phyloP scores from a whole-genome alignment of 2,113 vertebrate genomes.

The Takifugu flavidus region DNA sequence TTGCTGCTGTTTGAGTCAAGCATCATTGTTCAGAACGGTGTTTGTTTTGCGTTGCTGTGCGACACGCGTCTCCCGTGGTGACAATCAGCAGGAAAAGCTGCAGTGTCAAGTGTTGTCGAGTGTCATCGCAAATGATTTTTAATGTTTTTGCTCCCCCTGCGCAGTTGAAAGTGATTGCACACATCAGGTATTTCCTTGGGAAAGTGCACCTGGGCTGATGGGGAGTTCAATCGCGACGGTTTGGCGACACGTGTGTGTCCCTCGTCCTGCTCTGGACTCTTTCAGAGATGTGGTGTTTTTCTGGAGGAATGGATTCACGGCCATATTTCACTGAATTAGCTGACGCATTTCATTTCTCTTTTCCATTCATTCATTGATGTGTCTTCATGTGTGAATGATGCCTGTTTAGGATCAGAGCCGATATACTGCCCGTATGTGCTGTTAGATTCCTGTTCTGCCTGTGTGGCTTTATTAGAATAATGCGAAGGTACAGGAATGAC shows the following conservation, averaged over 20 bases:
- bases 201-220: constrained; percentile 46
- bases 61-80: constrained; percentile 58
- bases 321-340: constrained; percentile 63
- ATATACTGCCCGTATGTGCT: constrained; percentile 38
- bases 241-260: constrained; percentile 12
- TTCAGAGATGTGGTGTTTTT: not conserved
- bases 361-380: constrained; percentile 30
- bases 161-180: constrained; percentile 61
- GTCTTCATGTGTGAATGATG: constrained; percentile 40
- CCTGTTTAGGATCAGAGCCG: constrained; percentile 16
- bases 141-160: constrained; percentile 50
- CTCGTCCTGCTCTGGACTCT: not conserved
- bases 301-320: constrained; percentile 13
- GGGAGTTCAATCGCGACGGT: constrained; percentile 47
- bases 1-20: not conserved
- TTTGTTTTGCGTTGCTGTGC: too few species aligned
- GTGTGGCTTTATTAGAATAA: constrained; percentile 35
- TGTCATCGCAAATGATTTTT: constrained; percentile 62
- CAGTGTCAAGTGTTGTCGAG: constrained; percentile 57
- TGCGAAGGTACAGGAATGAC: constrained; percentile 46
- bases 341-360: constrained; percentile 38
- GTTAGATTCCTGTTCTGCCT: constrained; percentile 32
- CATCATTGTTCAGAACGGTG: too few species aligned
- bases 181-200: constrained; percentile 45
- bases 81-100: constrained; percentile 61